Evolutionary conservation across 2,888 invertebrate genomes (phyloP).

Genomic region (Microctonus hyperodae): DNA sequence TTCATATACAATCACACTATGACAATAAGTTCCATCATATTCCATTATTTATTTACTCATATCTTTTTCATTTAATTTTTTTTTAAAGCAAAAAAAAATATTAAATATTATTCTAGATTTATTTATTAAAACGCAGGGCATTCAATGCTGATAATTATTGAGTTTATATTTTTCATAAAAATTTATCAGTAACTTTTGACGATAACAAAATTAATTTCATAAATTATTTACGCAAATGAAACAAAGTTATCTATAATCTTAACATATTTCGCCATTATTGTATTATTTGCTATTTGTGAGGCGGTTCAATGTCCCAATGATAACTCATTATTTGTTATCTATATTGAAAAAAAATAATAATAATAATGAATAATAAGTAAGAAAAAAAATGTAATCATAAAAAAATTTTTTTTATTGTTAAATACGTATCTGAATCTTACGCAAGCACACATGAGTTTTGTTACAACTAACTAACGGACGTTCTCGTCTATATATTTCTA

Average conservation of each 20-base stretch:
- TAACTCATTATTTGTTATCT: slow-evolving; percentile 1
- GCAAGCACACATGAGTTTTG: slow-evolving; percentile 27
- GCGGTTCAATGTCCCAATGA: slow-evolving; percentile 1
- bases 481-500: slow-evolving; percentile 19
- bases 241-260: background rate
- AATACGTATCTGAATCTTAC: slow-evolving; percentile 13
- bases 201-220: no score
- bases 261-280: background rate
- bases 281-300: background rate
- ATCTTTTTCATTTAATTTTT: no score
- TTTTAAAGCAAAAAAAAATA: no score
- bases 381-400: background rate
- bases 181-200: no score
- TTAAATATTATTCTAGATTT: no score
- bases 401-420: background rate
- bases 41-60: no score
- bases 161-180: no score
- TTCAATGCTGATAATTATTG: no score
- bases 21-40: no score
- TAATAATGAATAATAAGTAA: background rate
- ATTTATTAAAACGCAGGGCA: no score
- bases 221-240: background rate
- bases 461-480: slow-evolving; percentile 23
- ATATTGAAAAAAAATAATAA: background rate
- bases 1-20: background rate